Conservation (phyloP, 2,797 vertebrate genomes). For the Calcarius lapponicus region DNA sequence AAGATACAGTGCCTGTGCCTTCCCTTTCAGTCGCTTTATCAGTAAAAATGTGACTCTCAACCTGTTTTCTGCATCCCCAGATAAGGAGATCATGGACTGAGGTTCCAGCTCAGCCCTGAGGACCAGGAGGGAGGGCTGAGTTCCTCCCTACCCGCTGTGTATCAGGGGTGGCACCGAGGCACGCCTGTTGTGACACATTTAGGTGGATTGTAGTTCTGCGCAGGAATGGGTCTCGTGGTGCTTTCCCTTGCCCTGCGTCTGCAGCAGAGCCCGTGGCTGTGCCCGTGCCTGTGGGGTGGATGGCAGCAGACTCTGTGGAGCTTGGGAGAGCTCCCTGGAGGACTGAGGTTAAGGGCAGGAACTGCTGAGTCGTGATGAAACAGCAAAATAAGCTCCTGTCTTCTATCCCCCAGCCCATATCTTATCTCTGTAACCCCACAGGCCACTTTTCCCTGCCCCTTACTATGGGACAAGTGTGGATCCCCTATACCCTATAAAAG, state of each 20-base stretch:
- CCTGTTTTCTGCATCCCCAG: neutral
- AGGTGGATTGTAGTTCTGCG: neutral
- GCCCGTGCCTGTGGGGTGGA: too few species aligned
- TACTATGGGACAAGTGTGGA: too few species aligned
- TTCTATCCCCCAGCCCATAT: too few species aligned
- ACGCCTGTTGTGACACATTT: rapidly evolving
- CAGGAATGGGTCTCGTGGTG: neutral
- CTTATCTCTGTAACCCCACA: too few species aligned
- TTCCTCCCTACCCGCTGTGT: rapidly evolving
- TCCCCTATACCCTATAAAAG: too few species aligned
- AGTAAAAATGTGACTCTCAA: neutral
- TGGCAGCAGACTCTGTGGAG: too few species aligned
- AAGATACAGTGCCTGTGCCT: neutral
- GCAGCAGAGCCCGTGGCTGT: neutral
- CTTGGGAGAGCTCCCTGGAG: too few species aligned
- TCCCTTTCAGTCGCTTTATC: neutral
- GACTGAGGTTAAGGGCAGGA: too few species aligned
- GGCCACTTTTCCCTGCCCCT: too few species aligned
- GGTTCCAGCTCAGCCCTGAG: neutral
- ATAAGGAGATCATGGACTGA: neutral
- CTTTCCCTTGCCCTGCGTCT: neutral
- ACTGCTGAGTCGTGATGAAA: too few species aligned
- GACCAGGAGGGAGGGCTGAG: neutral
- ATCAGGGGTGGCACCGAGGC: too few species aligned
- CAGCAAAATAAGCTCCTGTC: too few species aligned